Conservation (phyloP, 1,140 invertebrate species). For the Neodiprion virginianus region DNA sequence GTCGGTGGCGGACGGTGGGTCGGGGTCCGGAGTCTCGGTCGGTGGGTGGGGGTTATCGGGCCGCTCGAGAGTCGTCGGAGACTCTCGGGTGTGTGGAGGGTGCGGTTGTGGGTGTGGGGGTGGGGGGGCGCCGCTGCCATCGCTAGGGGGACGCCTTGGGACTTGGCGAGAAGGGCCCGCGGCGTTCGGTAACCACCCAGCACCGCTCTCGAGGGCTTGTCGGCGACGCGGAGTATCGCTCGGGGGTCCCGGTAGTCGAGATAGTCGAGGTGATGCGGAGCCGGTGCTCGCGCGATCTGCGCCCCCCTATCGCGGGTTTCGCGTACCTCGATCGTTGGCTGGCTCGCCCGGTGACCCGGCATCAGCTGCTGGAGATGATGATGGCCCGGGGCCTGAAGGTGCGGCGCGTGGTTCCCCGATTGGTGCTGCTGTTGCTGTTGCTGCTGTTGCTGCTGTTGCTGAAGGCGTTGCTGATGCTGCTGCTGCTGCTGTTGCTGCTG, state of each 20-base stretch:
- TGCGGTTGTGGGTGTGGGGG: not conserved
- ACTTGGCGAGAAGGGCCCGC: slow-evolving; percentile 44
- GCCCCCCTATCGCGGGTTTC: not conserved
- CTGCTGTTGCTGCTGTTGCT: slow-evolving; percentile 35
- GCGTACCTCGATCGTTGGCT: slow-evolving; percentile 6
- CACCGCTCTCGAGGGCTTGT: slow-evolving; percentile 52
- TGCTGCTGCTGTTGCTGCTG: slow-evolving; percentile 33
- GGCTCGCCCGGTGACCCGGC: not conserved
- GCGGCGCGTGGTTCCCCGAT: too few relatives aligned
- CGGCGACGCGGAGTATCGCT: slow-evolving; percentile 50
- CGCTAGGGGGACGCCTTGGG: slow-evolving; percentile 40
- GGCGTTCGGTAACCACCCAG: slow-evolving; percentile 54
- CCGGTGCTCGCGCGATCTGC: slow-evolving; percentile 33
- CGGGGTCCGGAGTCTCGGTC: slow-evolving; percentile 20
- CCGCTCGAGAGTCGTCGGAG: slow-evolving; percentile 29
- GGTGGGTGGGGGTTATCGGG: slow-evolving; percentile 44
- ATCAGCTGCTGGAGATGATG: not conserved
- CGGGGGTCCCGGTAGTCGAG: slow-evolving; percentile 58
- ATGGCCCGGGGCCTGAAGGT: not conserved
- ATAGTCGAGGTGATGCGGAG: slow-evolving; percentile 56
- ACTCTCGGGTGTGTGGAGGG: slow-evolving; percentile 21
- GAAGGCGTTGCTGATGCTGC: slow-evolving; percentile 32
- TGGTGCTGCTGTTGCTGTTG: slow-evolving; percentile 28
- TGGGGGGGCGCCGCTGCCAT: slow-evolving; percentile 32
- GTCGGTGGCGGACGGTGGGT: not conserved